Percentiles rank a stretch among this genome's conserved stretches.
These are phyloP conservation scores for Pantherophis vulpinus DNA, from an alignment of 2,797 vertebrate species.

Conservation along the genomic window DNA sequence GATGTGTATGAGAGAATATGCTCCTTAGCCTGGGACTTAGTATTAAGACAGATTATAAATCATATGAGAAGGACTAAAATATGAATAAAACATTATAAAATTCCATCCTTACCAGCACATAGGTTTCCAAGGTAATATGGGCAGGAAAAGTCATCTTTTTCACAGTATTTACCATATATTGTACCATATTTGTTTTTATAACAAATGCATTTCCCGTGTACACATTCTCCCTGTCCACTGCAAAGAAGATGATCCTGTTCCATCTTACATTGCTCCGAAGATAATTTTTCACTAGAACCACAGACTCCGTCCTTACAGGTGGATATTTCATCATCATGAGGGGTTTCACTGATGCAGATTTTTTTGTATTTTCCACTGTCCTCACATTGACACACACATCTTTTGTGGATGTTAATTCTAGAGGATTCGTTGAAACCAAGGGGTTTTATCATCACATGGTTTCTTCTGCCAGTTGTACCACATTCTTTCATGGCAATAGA, in stretches of 20 bases:
- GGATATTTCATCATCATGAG: conserved; percentile 54
- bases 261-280: conserved; percentile 70
- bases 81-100: neutral
- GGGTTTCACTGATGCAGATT: conserved; percentile 68
- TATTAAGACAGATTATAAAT: neutral
- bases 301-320: conserved; percentile 66
- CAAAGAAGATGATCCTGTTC: conserved; percentile 75
- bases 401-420: conserved; percentile 75
- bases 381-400: conserved; percentile 80
- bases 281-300: conserved; percentile 33
- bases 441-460: conserved; percentile 77
- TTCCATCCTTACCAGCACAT: conserved; percentile 83
- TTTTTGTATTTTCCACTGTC: conserved; percentile 54
- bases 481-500: conserved; percentile 83
- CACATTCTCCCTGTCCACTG: conserved; percentile 84
- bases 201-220: conserved; percentile 89
- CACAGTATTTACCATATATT: conserved; percentile 88
- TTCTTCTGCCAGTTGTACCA: conserved; percentile 71
- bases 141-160: conserved; percentile 94
- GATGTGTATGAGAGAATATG: neutral
- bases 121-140: conserved; percentile 79
- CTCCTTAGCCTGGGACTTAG: neutral
- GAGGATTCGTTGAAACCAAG: conserved; percentile 95
- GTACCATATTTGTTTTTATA: conserved; percentile 82
- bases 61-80: neutral